These are phyloP conservation scores for Macrobrachium rosenbergii DNA, from an alignment of 1,140 invertebrate genomes.

Conservation along the genomic window DNA sequence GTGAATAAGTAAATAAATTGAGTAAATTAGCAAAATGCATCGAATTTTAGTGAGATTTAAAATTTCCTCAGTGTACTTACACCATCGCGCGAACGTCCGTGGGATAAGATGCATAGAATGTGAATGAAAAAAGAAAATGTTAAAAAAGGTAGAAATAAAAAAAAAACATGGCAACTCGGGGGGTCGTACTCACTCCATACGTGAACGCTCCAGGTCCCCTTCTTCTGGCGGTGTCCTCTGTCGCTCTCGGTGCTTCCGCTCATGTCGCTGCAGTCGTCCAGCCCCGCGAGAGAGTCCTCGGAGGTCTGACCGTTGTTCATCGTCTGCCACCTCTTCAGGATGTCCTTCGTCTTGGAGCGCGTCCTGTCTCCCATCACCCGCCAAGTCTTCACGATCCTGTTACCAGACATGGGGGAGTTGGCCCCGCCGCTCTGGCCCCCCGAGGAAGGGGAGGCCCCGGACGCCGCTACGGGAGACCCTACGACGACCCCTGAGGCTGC, in stretches of 20 bases:
- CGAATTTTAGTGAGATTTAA: no score
- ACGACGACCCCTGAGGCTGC: not conserved
- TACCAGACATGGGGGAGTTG: conserved; percentile 63
- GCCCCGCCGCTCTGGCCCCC: conserved; percentile 28
- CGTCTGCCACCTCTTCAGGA: conserved; percentile 65
- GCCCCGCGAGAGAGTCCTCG: conserved; percentile 47
- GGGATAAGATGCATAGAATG: not conserved
- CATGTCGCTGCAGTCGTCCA: conserved; percentile 59
- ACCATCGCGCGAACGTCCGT: no score
- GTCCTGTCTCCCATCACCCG: conserved; percentile 63
- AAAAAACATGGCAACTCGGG: not conserved
- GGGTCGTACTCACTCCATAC: conserved; percentile 62
- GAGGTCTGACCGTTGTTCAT: conserved; percentile 65
- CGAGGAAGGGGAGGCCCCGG: conserved; percentile 7
- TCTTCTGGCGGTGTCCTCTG: conserved; percentile 47
- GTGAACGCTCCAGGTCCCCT: conserved; percentile 64
- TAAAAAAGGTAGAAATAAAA: not conserved
- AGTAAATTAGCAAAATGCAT: no score
- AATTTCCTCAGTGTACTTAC: no score
- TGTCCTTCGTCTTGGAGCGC: conserved; percentile 60
- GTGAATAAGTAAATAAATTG: no score
- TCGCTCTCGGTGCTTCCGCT: conserved; percentile 54
- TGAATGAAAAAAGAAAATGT: not conserved
- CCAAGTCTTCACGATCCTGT: conserved; percentile 64
- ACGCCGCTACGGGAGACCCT: conserved; percentile 16